Percentiles rank a stretch among this genome's conserved stretches.
phyloP scores from a whole-genome alignment of 2,888 invertebrate species.

The Aromia moschata region DNA sequence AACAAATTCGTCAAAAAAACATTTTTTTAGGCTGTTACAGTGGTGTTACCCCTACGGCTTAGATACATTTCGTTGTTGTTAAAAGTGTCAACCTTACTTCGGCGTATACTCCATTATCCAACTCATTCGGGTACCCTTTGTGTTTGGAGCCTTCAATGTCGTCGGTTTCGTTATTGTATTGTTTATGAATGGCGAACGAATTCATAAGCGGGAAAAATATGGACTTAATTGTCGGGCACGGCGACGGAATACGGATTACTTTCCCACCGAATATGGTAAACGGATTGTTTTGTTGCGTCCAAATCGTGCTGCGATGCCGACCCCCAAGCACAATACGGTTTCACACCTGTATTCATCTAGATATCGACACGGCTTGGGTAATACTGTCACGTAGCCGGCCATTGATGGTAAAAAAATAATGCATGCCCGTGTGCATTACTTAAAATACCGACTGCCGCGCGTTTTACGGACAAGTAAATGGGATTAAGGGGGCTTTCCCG shows the following conservation, averaged over 20 bases:
- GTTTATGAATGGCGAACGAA: not conserved
- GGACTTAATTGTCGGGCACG: slow-evolving; percentile 23
- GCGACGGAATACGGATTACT: slow-evolving; percentile 30
- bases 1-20: too few species aligned
- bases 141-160: not conserved
- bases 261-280: slow-evolving; percentile 28
- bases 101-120: not conserved
- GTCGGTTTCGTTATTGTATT: not conserved
- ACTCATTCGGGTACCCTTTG: not conserved
- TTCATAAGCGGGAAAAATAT: slow-evolving; percentile 5
- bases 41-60: too few species aligned
- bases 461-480: too few species aligned
- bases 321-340: slow-evolving; percentile 11
- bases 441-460: too few species aligned
- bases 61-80: slow-evolving; percentile 25
- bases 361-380: not conserved
- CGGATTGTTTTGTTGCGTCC: slow-evolving; percentile 25
- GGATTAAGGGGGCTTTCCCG: too few species aligned
- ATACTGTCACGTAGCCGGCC: not conserved
- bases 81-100: not conserved
- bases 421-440: not conserved
- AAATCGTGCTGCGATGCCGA: slow-evolving; percentile 10
- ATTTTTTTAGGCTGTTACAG: too few species aligned
- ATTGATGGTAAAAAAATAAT: not conserved
- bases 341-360: slow-evolving; percentile 26